Conservation (phyloP, 2,113 vertebrate genomes). For the Calidris pugnax region DNA sequence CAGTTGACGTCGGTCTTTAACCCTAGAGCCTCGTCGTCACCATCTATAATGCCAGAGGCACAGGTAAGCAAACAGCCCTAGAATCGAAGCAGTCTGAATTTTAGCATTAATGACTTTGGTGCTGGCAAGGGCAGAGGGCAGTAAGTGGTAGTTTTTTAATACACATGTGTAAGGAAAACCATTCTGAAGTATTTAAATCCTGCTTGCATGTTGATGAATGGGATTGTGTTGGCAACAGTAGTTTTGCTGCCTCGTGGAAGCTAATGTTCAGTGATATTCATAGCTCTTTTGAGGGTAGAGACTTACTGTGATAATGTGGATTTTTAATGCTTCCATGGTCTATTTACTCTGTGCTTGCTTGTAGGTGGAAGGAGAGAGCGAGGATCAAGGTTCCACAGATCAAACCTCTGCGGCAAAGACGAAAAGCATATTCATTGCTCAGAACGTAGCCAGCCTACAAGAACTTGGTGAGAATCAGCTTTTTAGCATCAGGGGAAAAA, state of each 20-base stretch:
- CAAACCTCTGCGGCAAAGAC: constrained; percentile 90
- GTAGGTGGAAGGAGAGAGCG: constrained; percentile 88
- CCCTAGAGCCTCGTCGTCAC: constrained; percentile 85
- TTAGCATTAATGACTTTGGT: background rate
- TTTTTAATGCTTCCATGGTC: background rate
- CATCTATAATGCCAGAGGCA: constrained; percentile 77
- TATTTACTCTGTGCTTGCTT: background rate
- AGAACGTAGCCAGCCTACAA: constrained; percentile 97
- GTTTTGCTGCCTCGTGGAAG: background rate
- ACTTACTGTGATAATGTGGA: rapidly evolving
- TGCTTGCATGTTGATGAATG: background rate
- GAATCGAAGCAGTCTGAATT: background rate
- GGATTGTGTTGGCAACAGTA: background rate
- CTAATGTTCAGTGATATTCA: background rate
- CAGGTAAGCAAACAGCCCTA: constrained; percentile 75
- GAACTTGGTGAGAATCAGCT: constrained; percentile 87
- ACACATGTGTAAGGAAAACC: rapidly evolving
- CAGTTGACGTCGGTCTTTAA: constrained; percentile 97
- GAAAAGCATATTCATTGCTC: constrained; percentile 95
- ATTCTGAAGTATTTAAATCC: background rate
- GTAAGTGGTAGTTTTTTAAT: background rate
- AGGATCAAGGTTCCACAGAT: constrained; percentile 88
- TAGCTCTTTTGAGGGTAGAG: background rate
- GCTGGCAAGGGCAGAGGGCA: background rate
- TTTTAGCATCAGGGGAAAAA: background rate